Percentiles rank a stretch among this genome's conserved stretches.
Conservation (phyloP, 2,113 vertebrate genomes). For the Pygoscelis antarcticus region DNA sequence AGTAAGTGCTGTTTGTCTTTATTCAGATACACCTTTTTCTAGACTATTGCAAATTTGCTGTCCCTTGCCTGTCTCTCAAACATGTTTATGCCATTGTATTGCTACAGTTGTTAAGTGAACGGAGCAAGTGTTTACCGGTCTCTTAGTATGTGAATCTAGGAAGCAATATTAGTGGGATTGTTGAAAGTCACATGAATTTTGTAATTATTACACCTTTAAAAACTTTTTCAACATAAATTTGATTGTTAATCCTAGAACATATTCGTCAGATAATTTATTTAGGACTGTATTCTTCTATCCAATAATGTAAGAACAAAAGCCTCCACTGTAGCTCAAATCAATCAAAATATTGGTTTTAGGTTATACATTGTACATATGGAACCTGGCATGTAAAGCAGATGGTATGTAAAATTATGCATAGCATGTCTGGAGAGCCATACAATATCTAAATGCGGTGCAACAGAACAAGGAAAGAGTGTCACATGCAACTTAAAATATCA, state of each 20-base stretch:
- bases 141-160: background rate
- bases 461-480: slow-evolving; percentile 10
- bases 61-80: background rate
- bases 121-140: background rate
- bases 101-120: background rate
- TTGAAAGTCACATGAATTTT: background rate
- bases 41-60: background rate
- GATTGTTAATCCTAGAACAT: background rate
- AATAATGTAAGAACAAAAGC: slow-evolving; percentile 51
- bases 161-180: background rate
- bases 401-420: slow-evolving; percentile 67
- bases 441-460: slow-evolving; percentile 49
- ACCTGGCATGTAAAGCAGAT: slow-evolving; percentile 65
- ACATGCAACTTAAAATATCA: slow-evolving; percentile 27
- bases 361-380: slow-evolving; percentile 61
- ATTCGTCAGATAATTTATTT: background rate
- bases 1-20: background rate
- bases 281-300: background rate
- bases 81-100: background rate
- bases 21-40: background rate
- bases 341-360: slow-evolving; percentile 57
- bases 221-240: background rate
- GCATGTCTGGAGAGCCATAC: slow-evolving; percentile 53
- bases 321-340: slow-evolving; percentile 49
- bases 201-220: background rate